A percentile compares a stretch with the other conserved stretches of the same genome.
Conservation (phyloP, 2,113 vertebrate genomes). For the Columbina picui region DNA sequence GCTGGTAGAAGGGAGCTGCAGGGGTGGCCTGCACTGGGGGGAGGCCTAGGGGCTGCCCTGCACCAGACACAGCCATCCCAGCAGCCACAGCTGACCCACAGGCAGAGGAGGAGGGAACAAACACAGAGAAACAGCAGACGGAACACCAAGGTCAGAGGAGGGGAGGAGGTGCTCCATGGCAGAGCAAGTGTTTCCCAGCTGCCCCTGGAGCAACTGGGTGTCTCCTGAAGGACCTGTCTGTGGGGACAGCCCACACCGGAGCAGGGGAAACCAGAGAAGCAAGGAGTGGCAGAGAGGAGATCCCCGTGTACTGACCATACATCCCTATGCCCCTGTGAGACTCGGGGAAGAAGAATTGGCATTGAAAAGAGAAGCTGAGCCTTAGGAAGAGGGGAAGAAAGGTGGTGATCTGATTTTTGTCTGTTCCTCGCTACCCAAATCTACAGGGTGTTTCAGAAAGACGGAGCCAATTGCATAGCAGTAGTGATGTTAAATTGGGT, state of each 20-base stretch:
- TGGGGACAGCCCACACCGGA: not conserved
- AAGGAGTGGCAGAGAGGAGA: not conserved
- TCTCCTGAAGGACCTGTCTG: not conserved
- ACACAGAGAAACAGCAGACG: not conserved
- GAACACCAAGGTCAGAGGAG: not conserved
- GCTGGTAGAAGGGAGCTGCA: not conserved
- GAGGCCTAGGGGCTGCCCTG: not conserved
- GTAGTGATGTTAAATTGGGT: too few relatives aligned
- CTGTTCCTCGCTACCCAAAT: not conserved
- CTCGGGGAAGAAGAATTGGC: not conserved
- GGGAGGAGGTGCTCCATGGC: not conserved
- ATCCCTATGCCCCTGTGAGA: accelerated
- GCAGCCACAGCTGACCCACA: not conserved
- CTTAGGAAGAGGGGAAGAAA: not conserved
- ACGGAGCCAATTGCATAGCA: too few relatives aligned
- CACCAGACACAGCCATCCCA: not conserved
- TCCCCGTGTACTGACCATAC: not conserved
- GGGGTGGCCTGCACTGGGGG: not conserved
- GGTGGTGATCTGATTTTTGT: not conserved
- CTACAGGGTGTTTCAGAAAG: too few relatives aligned
- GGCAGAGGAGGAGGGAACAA: not conserved
- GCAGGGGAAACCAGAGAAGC: not conserved
- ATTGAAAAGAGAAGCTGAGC: not conserved
- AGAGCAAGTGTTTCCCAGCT: not conserved
- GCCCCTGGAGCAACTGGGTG: accelerated